Conservation (phyloP, 2,797 vertebrate genomes). For the Okamejei kenojei region DNA sequence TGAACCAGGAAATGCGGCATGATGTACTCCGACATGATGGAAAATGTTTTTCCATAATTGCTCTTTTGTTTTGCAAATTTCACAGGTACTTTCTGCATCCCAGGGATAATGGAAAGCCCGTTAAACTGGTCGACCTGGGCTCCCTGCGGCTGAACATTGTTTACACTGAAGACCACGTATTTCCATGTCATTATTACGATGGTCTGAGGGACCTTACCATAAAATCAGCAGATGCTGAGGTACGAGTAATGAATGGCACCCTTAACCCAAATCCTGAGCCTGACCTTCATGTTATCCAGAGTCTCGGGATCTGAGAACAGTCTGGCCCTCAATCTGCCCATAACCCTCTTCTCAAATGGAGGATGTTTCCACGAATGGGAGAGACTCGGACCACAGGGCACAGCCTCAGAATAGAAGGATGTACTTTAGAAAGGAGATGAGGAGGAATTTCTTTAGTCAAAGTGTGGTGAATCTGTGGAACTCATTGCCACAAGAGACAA, state of each 20-base stretch:
- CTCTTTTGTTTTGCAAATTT: neutral
- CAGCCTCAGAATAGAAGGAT: too few species aligned
- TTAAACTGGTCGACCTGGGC: conserved; percentile 90
- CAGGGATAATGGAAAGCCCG: conserved; percentile 82
- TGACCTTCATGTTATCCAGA: neutral
- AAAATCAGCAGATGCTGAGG: conserved; percentile 80
- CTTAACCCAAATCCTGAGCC: neutral
- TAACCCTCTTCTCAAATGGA: neutral
- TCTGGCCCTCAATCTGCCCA: neutral
- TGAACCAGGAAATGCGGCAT: neutral
- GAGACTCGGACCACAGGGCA: too few species aligned
- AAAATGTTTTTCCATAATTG: neutral
- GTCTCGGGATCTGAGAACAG: too few species aligned
- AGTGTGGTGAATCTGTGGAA: too few species aligned
- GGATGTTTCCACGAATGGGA: too few species aligned
- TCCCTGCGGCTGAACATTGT: conserved; percentile 91
- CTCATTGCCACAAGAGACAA: too few species aligned
- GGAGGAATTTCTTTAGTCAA: too few species aligned
- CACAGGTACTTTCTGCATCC: conserved; percentile 94
- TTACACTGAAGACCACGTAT: conserved; percentile 97
- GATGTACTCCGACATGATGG: neutral
- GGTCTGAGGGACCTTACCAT: conserved; percentile 82
- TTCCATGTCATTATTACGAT: conserved; percentile 83
- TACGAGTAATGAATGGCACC: conserved; percentile 44
- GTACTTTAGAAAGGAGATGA: too few species aligned